phyloP scores from a whole-genome alignment of 2,888 invertebrate species.

The Nomada goodeniana region DNA sequence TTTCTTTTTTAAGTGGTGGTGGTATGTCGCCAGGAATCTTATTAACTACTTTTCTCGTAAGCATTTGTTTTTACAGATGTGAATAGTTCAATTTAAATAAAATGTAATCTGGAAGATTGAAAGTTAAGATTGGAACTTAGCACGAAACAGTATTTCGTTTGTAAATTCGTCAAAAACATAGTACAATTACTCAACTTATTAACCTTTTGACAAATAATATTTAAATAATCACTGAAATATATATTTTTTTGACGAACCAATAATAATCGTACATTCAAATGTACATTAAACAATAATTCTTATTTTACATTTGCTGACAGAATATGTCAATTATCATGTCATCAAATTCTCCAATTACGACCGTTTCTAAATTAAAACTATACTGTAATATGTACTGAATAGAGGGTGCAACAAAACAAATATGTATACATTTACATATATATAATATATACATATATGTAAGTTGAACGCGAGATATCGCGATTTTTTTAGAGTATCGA shows the following conservation, averaged over 20 bases:
- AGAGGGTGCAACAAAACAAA: slow-evolving; percentile 24
- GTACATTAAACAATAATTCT: background rate
- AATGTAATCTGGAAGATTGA: slow-evolving; percentile 10
- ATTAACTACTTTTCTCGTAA: slow-evolving; percentile 70
- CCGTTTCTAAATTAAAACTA: too few relatives aligned
- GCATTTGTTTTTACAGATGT: slow-evolving; percentile 60
- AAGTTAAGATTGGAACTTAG: background rate
- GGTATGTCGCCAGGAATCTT: slow-evolving; percentile 85
- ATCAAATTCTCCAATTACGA: background rate
- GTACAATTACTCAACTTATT: background rate
- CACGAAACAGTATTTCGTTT: too few relatives aligned
- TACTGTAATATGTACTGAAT: background rate
- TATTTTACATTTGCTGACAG: background rate
- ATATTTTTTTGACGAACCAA: background rate
- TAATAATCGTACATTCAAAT: background rate
- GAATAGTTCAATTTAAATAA: slow-evolving; percentile 7
- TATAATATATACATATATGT: too few relatives aligned
- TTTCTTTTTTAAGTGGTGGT: slow-evolving; percentile 84
- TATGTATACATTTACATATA: background rate
- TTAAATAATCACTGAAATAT: background rate
- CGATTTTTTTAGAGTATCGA: slow-evolving; percentile 59
- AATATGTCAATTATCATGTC: background rate
- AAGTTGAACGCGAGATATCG: slow-evolving; percentile 54
- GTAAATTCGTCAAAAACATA: background rate
- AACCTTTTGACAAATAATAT: background rate